Conservation (phyloP, 2,113 vertebrate genomes). For the Melanostigma gelatinosum region DNA sequence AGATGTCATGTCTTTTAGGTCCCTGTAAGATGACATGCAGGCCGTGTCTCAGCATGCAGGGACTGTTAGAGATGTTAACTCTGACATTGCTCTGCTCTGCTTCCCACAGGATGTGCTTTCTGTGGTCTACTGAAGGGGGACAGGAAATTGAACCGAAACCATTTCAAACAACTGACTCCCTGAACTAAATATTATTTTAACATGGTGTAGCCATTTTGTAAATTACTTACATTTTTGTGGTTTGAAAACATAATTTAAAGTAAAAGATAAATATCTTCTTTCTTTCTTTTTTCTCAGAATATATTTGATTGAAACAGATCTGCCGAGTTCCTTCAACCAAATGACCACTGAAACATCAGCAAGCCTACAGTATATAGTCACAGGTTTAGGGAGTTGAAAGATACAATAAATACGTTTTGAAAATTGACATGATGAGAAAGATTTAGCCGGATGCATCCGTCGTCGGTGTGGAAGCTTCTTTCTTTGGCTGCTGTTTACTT, state of each 20-base stretch:
- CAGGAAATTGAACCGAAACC: not conserved
- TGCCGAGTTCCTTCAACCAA: not conserved
- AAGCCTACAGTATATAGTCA: not conserved
- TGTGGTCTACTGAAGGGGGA: not conserved
- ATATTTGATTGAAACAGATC: not conserved
- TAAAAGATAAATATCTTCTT: not conserved
- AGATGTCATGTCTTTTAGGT: constrained; percentile 54
- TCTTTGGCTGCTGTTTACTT: constrained; percentile 13
- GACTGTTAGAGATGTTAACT: constrained; percentile 35
- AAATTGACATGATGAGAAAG: not conserved
- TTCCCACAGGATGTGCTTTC: constrained; percentile 27
- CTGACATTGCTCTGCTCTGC: constrained; percentile 7
- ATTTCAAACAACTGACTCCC: constrained; percentile 1
- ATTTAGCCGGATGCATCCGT: not conserved
- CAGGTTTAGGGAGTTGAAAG: not conserved
- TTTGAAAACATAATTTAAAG: not conserved
- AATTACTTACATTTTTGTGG: not conserved
- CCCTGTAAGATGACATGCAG: constrained; percentile 43
- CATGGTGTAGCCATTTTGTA: not conserved
- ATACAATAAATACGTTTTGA: not conserved
- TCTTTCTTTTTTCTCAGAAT: not conserved
- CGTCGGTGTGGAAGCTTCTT: not conserved
- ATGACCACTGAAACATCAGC: not conserved
- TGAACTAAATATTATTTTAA: not conserved
- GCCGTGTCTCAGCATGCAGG: constrained; percentile 67